Percentiles rank a stretch among this genome's conserved stretches.
phyloP scores from a whole-genome alignment of 2,888 invertebrate genomes.

The Pimpla rufipes region DNA sequence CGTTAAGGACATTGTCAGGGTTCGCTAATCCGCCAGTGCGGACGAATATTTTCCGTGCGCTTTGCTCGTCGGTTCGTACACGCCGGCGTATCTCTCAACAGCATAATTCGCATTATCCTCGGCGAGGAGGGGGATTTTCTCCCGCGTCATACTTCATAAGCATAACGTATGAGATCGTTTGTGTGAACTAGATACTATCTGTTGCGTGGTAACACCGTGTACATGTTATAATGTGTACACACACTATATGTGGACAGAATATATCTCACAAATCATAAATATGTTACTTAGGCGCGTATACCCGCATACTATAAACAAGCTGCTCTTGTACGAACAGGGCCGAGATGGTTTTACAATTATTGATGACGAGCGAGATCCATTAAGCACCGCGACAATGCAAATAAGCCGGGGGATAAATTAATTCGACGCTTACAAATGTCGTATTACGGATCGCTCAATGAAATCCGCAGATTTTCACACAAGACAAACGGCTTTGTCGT shows the following conservation, averaged over 20 bases:
- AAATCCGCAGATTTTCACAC: neutral
- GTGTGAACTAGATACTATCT: conserved; percentile 68
- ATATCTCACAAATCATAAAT: conserved; percentile 51
- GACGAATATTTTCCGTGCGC: conserved; percentile 15
- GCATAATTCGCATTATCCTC: conserved; percentile 38
- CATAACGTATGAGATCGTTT: conserved; percentile 57
- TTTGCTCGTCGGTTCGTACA: neutral
- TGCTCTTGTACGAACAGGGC: neutral
- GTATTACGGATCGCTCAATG: neutral
- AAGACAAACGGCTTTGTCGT: neutral
- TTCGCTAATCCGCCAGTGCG: neutral
- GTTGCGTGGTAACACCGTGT: conserved; percentile 65
- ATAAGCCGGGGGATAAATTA: neutral
- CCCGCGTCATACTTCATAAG: conserved; percentile 41
- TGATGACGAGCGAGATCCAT: neutral
- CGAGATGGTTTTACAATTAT: conserved; percentile 10
- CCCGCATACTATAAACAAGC: conserved; percentile 11
- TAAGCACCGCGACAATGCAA: neutral
- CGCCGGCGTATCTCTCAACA: conserved; percentile 12
- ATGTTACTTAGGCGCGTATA: neutral
- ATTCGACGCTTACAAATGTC: neutral
- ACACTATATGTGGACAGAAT: conserved; percentile 63
- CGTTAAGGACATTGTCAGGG: neutral
- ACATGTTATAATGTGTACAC: conserved; percentile 64
- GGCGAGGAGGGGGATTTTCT: conserved; percentile 37